Percentiles rank a stretch among this genome's conserved stretches.
phyloP scores from a whole-genome alignment of 2,888 invertebrate species.

The Yponomeuta cagnagella region DNA sequence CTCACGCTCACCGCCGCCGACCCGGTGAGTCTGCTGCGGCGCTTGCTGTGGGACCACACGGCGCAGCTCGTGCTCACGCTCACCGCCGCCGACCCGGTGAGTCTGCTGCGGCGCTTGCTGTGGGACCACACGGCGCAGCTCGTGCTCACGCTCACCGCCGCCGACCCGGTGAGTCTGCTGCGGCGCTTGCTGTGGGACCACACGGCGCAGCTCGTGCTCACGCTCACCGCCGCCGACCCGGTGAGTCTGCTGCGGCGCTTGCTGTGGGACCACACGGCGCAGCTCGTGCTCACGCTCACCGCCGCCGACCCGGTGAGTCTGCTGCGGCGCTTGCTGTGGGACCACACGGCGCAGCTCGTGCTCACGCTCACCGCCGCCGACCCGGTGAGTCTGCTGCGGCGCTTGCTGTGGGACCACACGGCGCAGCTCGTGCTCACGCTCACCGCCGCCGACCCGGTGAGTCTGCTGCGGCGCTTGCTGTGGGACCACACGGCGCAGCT shows the following conservation, averaged over 20 bases:
- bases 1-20: constrained; percentile 80
- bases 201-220: too few species aligned
- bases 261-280: too few species aligned
- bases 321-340: constrained; percentile 10
- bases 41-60: too few species aligned
- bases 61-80: constrained; percentile 13
- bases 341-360: too few species aligned
- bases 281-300: constrained; percentile 63
- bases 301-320: constrained; percentile 77
- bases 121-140: too few species aligned
- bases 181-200: not conserved
- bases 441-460: constrained; percentile 83
- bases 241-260: constrained; percentile 36
- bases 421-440: constrained; percentile 13
- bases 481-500: too few species aligned
- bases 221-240: constrained; percentile 81
- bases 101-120: constrained; percentile 5
- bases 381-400: constrained; percentile 49
- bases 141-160: constrained; percentile 77
- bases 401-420: too few species aligned
- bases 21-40: constrained; percentile 49
- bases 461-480: constrained; percentile 5
- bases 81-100: constrained; percentile 83
- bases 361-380: constrained; percentile 80
- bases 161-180: constrained; percentile 62